Percentiles rank a stretch among this genome's conserved stretches.
Conservation (phyloP, 2,113 vertebrate species). For the Clarias macrocephalus region DNA sequence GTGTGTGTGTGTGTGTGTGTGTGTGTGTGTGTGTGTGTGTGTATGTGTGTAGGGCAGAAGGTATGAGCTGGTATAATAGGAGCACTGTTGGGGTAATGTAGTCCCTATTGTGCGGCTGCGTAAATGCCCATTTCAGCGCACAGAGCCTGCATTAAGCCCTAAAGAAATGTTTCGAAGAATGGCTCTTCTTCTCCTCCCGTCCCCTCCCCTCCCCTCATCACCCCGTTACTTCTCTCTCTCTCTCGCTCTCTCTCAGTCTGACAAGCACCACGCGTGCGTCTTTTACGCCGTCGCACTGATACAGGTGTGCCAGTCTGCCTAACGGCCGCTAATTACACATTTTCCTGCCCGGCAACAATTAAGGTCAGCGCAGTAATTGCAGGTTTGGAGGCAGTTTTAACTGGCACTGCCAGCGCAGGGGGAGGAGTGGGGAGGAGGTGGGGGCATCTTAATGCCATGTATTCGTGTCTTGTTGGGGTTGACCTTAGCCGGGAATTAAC, state of each 20-base stretch:
- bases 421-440: conserved; percentile 51
- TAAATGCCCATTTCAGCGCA: conserved; percentile 97
- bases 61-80: conserved; percentile 97
- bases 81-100: conserved; percentile 94
- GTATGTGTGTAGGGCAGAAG: conserved; percentile 80
- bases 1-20: too few species aligned
- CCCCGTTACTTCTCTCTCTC: conserved; percentile 54
- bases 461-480: conserved; percentile 72
- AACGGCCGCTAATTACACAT: conserved; percentile 97
- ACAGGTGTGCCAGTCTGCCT: conserved; percentile 94
- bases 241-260: conserved; percentile 64
- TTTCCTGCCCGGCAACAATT: conserved; percentile 93
- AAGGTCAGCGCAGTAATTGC: conserved; percentile 98
- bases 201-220: neutral
- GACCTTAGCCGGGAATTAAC: conserved; percentile 54
- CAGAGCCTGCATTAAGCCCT: conserved; percentile 91
- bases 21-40: neutral
- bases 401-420: conserved; percentile 81
- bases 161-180: conserved; percentile 93
- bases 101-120: conserved; percentile 91
- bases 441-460: conserved; percentile 72
- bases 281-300: conserved; percentile 95
- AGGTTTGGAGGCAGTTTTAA: conserved; percentile 89
- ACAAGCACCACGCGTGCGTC: conserved; percentile 84
- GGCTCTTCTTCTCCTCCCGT: conserved; percentile 64